A percentile compares a stretch with the other conserved stretches of the same genome.
These are phyloP conservation scores for Apotomis capreana DNA, from an alignment of 2,888 invertebrate genomes.

Conservation along the genomic window DNA sequence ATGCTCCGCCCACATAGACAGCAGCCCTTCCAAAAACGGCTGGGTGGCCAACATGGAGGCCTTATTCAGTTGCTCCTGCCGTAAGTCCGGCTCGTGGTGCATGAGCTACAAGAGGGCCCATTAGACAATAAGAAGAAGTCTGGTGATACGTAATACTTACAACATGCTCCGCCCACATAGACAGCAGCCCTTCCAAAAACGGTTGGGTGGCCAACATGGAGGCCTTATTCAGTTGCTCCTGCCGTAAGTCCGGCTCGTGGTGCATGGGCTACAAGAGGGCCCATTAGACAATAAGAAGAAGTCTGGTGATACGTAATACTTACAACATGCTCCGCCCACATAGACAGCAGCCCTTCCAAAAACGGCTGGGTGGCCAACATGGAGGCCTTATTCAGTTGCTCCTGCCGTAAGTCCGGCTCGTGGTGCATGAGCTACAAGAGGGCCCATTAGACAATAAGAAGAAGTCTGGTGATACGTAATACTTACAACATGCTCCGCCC, in stretches of 20 bases:
- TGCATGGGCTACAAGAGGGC: conserved; percentile 99
- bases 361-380: conserved; percentile 95
- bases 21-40: conserved; percentile 94
- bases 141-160: conserved; percentile 80
- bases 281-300: no score
- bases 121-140: no score
- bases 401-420: conserved; percentile 97
- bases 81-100: conserved; percentile 97
- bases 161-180: conserved; percentile 97
- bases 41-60: conserved; percentile 95
- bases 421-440: conserved; percentile 99
- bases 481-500: conserved; percentile 96
- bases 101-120: conserved; percentile 99
- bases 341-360: conserved; percentile 95
- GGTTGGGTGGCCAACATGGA: conserved; percentile 95
- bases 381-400: conserved; percentile 98
- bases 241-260: conserved; percentile 96
- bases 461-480: no score
- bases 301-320: conserved; percentile 65
- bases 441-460: conserved; percentile 85
- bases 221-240: conserved; percentile 99
- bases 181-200: conserved; percentile 96
- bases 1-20: conserved; percentile 97
- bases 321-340: conserved; percentile 98
- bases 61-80: conserved; percentile 99